These are phyloP conservation scores for Paratilapia polleni DNA, from an alignment of 2,113 vertebrate genomes.

Conservation along the genomic window DNA sequence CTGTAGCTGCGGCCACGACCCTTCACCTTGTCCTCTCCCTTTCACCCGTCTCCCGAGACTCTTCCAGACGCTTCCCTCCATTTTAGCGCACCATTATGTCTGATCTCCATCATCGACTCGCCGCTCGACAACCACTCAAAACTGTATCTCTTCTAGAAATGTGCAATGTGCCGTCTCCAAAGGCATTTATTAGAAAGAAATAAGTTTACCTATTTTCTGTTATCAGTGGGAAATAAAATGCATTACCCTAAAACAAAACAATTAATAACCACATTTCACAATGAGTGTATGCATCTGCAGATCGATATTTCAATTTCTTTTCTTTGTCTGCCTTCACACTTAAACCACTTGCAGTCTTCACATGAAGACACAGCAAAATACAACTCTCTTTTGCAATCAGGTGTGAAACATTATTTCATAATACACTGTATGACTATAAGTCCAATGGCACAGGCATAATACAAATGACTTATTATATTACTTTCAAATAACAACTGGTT, in stretches of 20 bases:
- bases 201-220: not conserved
- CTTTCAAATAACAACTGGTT: not conserved
- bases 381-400: not conserved
- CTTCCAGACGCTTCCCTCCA: conserved; percentile 72
- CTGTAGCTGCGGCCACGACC: conserved; percentile 66
- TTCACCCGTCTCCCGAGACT: conserved; percentile 64
- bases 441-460: not conserved
- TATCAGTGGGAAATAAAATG: not conserved
- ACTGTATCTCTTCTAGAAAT: not conserved
- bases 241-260: not conserved
- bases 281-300: not conserved
- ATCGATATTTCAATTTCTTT: not conserved
- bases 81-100: conserved; percentile 64
- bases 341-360: not conserved
- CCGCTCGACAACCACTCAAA: not conserved
- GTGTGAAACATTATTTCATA: not conserved
- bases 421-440: not conserved
- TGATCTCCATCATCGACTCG: conserved; percentile 20
- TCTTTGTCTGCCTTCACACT: not conserved
- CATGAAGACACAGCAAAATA: not conserved
- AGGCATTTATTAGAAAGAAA: not conserved
- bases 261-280: not conserved
- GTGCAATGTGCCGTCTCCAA: not conserved
- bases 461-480: not conserved
- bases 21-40: conserved; percentile 73